Conservation (phyloP, 2,888 invertebrate genomes). For the Aspidiotus destructor region DNA sequence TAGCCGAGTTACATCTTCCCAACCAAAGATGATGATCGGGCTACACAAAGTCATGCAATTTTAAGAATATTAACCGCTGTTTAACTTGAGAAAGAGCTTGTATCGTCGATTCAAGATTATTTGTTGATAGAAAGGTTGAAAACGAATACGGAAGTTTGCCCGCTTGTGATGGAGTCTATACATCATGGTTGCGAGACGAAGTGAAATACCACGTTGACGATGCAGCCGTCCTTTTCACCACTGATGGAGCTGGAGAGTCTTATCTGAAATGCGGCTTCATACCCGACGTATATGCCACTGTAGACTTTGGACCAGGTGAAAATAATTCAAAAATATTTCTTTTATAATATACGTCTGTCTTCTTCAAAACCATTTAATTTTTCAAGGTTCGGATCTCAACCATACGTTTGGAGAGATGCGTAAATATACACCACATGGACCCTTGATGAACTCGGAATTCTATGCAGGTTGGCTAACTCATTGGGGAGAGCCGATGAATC, state of each 20-base stretch:
- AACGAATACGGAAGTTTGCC: slow-evolving; percentile 85
- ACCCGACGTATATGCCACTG: slow-evolving; percentile 60
- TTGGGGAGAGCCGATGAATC: slow-evolving; percentile 51
- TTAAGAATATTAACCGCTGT: too few relatives aligned
- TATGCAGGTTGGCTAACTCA: slow-evolving; percentile 89
- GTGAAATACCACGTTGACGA: slow-evolving; percentile 50
- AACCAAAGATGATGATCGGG: too few relatives aligned
- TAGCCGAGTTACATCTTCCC: too few relatives aligned
- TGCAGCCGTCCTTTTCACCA: slow-evolving; percentile 69
- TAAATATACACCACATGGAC: slow-evolving; percentile 49
- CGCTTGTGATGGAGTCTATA: slow-evolving; percentile 62
- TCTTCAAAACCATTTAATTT: too few relatives aligned
- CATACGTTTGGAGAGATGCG: not conserved
- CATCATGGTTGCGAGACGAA: slow-evolving; percentile 55
- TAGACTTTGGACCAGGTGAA: slow-evolving; percentile 58
- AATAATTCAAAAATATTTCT: not conserved
- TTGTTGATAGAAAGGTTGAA: slow-evolving; percentile 53
- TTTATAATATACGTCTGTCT: not conserved
- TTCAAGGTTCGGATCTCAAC: not conserved
- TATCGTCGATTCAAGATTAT: too few relatives aligned
- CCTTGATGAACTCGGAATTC: slow-evolving; percentile 80
- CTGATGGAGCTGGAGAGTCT: slow-evolving; percentile 56
- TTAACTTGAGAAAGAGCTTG: too few relatives aligned
- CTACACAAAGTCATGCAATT: too few relatives aligned
- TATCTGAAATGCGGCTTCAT: slow-evolving; percentile 58